Base-by-base conservation (phyloP, 1,140 invertebrate species). In the Dreissena rostriformis region DNA sequence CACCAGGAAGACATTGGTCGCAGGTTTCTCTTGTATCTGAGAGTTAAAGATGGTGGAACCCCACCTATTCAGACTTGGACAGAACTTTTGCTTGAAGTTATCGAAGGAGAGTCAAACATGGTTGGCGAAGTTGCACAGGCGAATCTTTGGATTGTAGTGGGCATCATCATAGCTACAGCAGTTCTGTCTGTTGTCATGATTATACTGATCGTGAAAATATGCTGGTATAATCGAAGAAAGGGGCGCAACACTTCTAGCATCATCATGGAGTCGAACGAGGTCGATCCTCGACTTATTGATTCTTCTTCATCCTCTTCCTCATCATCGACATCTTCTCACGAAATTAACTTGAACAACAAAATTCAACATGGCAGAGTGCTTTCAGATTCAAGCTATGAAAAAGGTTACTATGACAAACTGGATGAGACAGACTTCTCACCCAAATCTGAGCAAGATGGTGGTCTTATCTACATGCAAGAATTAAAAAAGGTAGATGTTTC, bases 71-170 rank as follows among this genome's bases (percentile, higher is more conserved):
- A 78, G 7, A 28, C 82, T 55, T 78, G 26, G 1, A 39, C 52
- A 63, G 57, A 39, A 24, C 52, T 77, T n/a, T 24, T 63, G 22
- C 2, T 84, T 28, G 10, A 63, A 12, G 49, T 84, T 24, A 53
- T 53, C 14, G 17, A 52, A 22, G 81, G 26, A 24, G 22, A 39
- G 14, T 2, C 14, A 15, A 52, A 68, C 19, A 5, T 17, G 12
- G 65, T 65, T 12, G 17, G 6, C 66, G 14, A 52, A 49, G 53
- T 14, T 14, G 26, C 52, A 22, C 12, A 12, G 0, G 26, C 52
- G 11, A 84, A 78, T 72, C 29, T 84, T 14, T 84, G 82, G 82
- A 84, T 84, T 71, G 82, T 78, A 2, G n/a, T 84, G 4, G 68
- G 66, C 8, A 78, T 84, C 17, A 52, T 84, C 11, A 65, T 70